Conservation (phyloP, 2,888 invertebrate genomes). For the Pseudococcus jackbeardsleyi region DNA sequence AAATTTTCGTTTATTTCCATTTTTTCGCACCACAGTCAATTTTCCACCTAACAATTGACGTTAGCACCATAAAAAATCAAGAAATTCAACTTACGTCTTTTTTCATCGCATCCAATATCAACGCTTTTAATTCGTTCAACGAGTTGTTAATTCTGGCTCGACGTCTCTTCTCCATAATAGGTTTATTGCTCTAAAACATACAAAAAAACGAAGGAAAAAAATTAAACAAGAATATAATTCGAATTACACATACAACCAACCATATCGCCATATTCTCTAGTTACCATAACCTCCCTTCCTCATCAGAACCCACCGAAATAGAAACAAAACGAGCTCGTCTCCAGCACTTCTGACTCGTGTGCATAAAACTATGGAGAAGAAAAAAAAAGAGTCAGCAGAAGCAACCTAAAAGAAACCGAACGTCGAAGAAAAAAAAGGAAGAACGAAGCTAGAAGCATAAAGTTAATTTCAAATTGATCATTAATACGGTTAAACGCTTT, state of each 20-base stretch:
- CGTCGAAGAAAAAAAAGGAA: neutral
- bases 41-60: neutral
- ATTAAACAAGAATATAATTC: constrained; percentile 5
- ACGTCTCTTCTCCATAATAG: constrained; percentile 94
- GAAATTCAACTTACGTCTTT: constrained; percentile 85
- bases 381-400: neutral
- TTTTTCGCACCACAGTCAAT: neutral
- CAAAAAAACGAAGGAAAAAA: constrained; percentile 67
- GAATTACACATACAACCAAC: constrained; percentile 38
- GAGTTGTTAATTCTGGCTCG: constrained; percentile 94
- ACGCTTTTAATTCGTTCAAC: constrained; percentile 89
- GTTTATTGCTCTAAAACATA: constrained; percentile 89
- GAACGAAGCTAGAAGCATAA: constrained; percentile 22
- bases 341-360: neutral
- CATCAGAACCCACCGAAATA: neutral
- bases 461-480: constrained; percentile 46
- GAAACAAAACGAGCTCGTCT: neutral
- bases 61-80: neutral
- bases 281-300: neutral
- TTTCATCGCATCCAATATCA: constrained; percentile 92
- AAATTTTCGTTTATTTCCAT: neutral
- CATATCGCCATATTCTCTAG: constrained; percentile 1
- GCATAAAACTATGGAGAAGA: neutral
- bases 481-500: constrained; percentile 54
- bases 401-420: neutral